Evolutionary conservation across 2,888 invertebrate species (phyloP), one percentile per base, ranked within the genome.

Genomic region (Caenorhabditis japonica): DNA sequence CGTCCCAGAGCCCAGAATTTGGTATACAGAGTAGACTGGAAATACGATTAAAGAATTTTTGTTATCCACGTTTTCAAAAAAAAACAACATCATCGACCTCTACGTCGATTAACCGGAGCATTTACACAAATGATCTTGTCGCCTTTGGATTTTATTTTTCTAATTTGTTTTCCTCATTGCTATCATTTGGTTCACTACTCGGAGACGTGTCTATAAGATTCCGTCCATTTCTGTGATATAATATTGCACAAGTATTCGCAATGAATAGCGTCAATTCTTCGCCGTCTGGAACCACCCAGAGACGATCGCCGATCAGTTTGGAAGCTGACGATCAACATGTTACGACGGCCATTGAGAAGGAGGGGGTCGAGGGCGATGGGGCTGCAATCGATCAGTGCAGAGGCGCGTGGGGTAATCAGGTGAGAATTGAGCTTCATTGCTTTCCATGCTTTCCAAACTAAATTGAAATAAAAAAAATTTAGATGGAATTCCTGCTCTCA

Each of bases 341-440:
- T 21, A 47, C 36, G 13, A 41, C 47, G 21, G 41, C 44, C 3
- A 61, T 61, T 12, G 49, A 25, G 17, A 55, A 64, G 17, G 46
- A 30, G 21, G 52, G 17, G n/a, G 7, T 5, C 10, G 46, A 46
- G 46, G 3, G 10, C 12, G 10, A 43, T 10, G 43, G 23, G 21
- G 15, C n/a, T 10, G 43, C 34, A n/a, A 33, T 33, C 21, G 69
- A 68, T 44, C 36, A 46, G 46, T 69, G 69, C 30, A 38, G 69
- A 41, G 69, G 69, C 21, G 52, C 58, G 17, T 69, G 69, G 69
- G 69, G 69, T 4, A 69, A 69, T 60, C 69, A 68, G 56, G 66
- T 66, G 21, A 0, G 34, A 15, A 12, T 38, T 23, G n/a, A 30
- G 23, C 19, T 23, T 33, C 33, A 1, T 15, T 13, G 4, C 1